Conservation (phyloP, 2,113 vertebrate species). For the Takifugu bimaculatus region DNA sequence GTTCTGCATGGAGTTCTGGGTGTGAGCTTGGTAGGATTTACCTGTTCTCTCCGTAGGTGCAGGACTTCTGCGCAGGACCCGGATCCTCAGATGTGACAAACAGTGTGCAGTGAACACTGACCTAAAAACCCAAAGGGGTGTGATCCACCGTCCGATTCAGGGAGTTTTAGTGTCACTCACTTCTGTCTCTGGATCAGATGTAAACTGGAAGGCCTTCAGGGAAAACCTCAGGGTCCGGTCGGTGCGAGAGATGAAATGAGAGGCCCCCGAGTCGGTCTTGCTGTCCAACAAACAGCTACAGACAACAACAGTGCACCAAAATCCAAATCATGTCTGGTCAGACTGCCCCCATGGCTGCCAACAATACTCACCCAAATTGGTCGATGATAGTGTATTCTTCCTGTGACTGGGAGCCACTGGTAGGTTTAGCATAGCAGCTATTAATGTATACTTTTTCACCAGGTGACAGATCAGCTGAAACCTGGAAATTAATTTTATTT, state of each 20-base stretch:
- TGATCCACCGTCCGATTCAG: neutral
- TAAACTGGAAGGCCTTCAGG: constrained; percentile 71
- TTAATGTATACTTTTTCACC: constrained; percentile 62
- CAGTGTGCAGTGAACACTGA: constrained; percentile 62
- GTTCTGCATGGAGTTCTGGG: neutral
- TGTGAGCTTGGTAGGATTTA: constrained; percentile 9
- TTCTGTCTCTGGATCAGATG: constrained; percentile 32
- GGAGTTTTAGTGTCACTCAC: neutral
- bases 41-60: constrained; percentile 57
- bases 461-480: constrained; percentile 45
- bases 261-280: constrained; percentile 43
- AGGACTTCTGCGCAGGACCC: constrained; percentile 62
- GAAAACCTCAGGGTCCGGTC: constrained; percentile 57
- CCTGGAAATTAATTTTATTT: constrained; percentile 60
- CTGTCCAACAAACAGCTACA: constrained; percentile 68
- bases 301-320: neutral
- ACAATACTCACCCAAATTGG: constrained; percentile 63
- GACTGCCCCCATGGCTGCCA: neutral
- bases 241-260: constrained; percentile 51
- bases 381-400: constrained; percentile 60
- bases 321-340: neutral
- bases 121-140: constrained; percentile 24
- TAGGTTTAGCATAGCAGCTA: constrained; percentile 56
- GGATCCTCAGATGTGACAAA: constrained; percentile 47
- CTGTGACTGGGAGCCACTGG: constrained; percentile 9